phyloP scores from a whole-genome alignment of 2,113 vertebrate species.

The Benitochromis conjunctus region DNA sequence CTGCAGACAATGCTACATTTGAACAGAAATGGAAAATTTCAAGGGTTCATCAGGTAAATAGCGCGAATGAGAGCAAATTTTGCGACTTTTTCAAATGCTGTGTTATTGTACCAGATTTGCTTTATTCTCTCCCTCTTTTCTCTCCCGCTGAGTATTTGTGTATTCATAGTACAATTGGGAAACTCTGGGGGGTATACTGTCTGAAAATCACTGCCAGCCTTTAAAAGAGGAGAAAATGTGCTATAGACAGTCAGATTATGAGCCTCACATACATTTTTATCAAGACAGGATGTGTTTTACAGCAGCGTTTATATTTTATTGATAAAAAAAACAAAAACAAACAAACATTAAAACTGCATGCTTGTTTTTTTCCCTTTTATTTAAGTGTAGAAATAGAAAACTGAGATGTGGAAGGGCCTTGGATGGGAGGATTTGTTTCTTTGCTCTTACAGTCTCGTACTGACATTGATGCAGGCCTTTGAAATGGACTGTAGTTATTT shows the following conservation, averaged over 20 bases:
- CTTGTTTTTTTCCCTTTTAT: neutral
- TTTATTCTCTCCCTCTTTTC: neutral
- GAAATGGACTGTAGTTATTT: neutral
- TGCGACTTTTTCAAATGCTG: neutral
- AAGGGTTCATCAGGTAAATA: neutral
- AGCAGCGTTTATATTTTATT: neutral
- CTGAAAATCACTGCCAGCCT: neutral
- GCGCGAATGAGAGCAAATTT: neutral
- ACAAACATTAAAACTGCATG: neutral
- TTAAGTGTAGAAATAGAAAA: neutral
- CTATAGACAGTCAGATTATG: neutral
- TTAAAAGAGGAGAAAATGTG: neutral
- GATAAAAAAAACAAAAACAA: neutral
- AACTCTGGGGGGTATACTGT: neutral
- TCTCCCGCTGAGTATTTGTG: neutral
- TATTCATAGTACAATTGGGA: neutral
- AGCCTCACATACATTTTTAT: neutral
- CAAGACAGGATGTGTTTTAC: neutral
- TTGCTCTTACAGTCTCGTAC: neutral
- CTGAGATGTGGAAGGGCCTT: neutral
- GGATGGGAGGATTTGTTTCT: neutral
- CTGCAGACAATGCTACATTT: neutral
- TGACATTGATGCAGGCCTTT: neutral
- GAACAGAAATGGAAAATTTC: neutral
- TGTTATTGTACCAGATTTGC: neutral